Conservation (phyloP, 2,888 invertebrate genomes). For the Euzophera pinguis region DNA sequence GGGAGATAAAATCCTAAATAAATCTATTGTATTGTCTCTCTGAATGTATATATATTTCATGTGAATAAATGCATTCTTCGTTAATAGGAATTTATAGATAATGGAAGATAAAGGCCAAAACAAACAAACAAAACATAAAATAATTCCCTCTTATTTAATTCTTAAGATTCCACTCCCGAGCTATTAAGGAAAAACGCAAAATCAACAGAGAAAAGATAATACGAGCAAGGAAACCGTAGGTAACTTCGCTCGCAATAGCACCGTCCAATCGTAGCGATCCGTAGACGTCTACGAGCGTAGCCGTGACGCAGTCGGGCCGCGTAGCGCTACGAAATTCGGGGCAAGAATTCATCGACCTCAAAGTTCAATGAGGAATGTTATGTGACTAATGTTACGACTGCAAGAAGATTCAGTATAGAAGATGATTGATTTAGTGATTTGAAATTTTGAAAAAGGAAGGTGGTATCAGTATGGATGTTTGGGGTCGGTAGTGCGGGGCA, state of each 20-base stretch:
- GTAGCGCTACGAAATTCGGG: constrained; percentile 50
- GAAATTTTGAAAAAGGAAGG: constrained; percentile 25
- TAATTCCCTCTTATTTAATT: not conserved
- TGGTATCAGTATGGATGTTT: constrained; percentile 36
- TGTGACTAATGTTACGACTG: constrained; percentile 29
- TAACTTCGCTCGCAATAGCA: constrained; percentile 34
- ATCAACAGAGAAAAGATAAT: constrained; percentile 42
- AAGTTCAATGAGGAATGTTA: not conserved
- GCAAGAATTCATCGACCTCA: constrained; percentile 50
- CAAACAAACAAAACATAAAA: not conserved
- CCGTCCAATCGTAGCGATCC: constrained; percentile 52
- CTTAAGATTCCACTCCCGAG: not conserved
- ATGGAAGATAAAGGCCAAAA: too few relatives aligned
- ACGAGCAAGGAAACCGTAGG: constrained; percentile 35
- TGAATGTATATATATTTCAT: too few relatives aligned
- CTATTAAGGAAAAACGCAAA: not conserved
- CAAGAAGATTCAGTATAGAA: constrained; percentile 24
- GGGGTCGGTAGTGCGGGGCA: constrained; percentile 34
- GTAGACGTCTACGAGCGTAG: constrained; percentile 72
- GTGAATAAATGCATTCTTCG: too few relatives aligned
- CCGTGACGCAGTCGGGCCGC: constrained; percentile 65
- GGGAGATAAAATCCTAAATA: too few relatives aligned
- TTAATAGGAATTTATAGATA: too few relatives aligned
- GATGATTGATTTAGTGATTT: not conserved
- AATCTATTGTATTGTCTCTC: too few relatives aligned